Evolutionary conservation across 2,797 vertebrate genomes (phyloP).

Genomic region (Heliangelus exortis): DNA sequence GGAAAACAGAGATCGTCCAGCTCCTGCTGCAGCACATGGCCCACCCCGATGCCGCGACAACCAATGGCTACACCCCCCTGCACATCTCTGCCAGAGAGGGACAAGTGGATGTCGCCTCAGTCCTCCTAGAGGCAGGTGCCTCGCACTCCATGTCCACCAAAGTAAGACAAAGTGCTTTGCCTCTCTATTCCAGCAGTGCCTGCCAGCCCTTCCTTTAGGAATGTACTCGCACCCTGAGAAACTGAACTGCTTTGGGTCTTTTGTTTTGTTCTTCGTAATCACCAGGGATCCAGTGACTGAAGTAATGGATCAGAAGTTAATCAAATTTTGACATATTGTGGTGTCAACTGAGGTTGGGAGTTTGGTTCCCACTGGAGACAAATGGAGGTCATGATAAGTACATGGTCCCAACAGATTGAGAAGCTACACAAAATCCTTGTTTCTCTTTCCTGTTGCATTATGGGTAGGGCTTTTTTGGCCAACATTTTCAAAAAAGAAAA

Average conservation of each 20-base stretch:
- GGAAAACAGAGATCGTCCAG: slow-evolving; percentile 97
- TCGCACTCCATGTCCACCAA: slow-evolving; percentile 95
- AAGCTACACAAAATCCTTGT: neutral
- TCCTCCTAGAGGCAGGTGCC: slow-evolving; percentile 94
- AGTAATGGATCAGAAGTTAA: neutral
- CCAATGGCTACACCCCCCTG: slow-evolving; percentile 93
- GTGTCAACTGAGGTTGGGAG: neutral
- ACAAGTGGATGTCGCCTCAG: slow-evolving; percentile 92
- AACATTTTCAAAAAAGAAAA: neutral
- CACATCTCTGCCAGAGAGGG: slow-evolving; percentile 97
- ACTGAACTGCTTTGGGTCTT: neutral
- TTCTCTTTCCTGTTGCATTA: neutral
- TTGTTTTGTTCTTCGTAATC: neutral
- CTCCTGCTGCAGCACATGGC: slow-evolving; percentile 98
- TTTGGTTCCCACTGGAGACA: neutral
- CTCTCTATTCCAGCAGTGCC: accelerated
- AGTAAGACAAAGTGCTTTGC: slow-evolving; percentile 70
- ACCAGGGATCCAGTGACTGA: accelerated
- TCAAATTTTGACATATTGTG: neutral
- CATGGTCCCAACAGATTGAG: accelerated
- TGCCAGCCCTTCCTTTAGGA: accelerated
- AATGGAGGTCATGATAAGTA: neutral
- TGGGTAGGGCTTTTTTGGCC: neutral
- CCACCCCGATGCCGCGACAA: slow-evolving; percentile 94
- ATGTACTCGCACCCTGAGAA: neutral